Evolutionary conservation across 2,888 invertebrate species (phyloP).

Genomic region (Atrina japonica): DNA sequence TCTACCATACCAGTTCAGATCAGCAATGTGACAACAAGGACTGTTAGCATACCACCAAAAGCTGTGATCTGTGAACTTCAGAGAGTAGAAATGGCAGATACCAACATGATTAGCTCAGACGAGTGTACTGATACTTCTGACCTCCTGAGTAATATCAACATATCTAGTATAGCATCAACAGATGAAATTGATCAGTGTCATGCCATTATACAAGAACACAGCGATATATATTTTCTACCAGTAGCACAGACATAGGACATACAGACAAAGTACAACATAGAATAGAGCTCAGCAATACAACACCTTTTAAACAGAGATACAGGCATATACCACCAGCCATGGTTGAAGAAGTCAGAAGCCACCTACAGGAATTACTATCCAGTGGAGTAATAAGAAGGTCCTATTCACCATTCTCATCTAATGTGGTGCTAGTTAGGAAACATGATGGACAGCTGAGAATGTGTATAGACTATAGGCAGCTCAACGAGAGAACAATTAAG

Average conservation of each 20-base stretch:
- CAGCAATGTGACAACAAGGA: slow-evolving; percentile 23
- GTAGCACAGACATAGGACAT: background rate
- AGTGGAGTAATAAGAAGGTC: slow-evolving; percentile 6
- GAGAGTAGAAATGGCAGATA: too few relatives aligned
- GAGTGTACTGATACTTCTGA: too few relatives aligned
- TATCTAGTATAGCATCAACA: too few relatives aligned
- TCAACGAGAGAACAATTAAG: slow-evolving; percentile 4
- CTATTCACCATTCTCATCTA: background rate
- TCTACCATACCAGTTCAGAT: background rate
- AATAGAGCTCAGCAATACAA: background rate
- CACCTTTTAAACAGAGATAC: slow-evolving; percentile 7
- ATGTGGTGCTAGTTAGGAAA: slow-evolving; percentile 9
- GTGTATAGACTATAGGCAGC: slow-evolving; percentile 18
- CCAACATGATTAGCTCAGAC: too few relatives aligned
- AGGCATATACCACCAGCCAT: background rate
- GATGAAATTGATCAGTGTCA: too few relatives aligned
- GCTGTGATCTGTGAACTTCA: slow-evolving; percentile 21
- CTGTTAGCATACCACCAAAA: slow-evolving; percentile 8
- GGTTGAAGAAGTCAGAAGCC: background rate
- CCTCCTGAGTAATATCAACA: too few relatives aligned
- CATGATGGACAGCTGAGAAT: background rate
- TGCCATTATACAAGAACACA: background rate
- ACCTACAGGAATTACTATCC: slow-evolving; percentile 8
- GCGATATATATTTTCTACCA: background rate
- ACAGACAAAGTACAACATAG: background rate